Percentiles rank a stretch among this genome's conserved stretches.
phyloP scores from a whole-genome alignment of 2,113 vertebrate species.

The Python bivittatus region DNA sequence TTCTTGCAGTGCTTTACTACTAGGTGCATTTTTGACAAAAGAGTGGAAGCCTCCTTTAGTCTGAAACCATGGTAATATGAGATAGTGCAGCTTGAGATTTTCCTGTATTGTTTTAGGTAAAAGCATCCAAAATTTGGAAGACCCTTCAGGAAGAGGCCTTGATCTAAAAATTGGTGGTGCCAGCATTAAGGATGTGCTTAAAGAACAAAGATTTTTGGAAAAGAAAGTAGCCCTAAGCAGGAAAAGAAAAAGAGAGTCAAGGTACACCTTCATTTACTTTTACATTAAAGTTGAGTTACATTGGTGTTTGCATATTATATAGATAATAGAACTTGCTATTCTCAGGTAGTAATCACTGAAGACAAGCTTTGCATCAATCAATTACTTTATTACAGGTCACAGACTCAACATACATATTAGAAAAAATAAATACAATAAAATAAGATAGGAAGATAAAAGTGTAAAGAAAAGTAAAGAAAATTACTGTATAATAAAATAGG shows the following conservation, averaged over 20 bases:
- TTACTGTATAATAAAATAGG: no score
- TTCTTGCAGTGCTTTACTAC: not conserved
- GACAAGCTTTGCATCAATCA: not conserved
- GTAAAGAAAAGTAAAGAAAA: no score
- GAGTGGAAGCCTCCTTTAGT: not conserved
- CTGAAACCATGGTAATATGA: conserved; percentile 11
- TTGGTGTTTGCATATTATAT: not conserved
- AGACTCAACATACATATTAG: not conserved
- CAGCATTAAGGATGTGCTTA: conserved; percentile 91
- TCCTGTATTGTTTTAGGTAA: conserved; percentile 66
- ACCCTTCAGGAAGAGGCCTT: conserved; percentile 59
- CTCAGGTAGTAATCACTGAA: not conserved
- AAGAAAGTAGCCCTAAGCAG: conserved; percentile 96
- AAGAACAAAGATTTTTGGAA: conserved; percentile 94
- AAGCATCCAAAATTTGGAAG: conserved; percentile 66
- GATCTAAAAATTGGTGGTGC: conserved; percentile 70
- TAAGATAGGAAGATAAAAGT: not conserved
- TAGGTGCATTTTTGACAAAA: not conserved
- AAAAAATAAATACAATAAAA: not conserved
- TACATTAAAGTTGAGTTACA: not conserved
- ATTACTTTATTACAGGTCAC: not conserved
- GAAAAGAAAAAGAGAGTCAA: conserved; percentile 89
- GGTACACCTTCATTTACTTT: conserved; percentile 67
- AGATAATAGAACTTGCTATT: not conserved
- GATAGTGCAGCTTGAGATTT: not conserved